Base-by-base conservation (phyloP, 2,113 vertebrate genomes). In the Colossoma macropomum region DNA sequence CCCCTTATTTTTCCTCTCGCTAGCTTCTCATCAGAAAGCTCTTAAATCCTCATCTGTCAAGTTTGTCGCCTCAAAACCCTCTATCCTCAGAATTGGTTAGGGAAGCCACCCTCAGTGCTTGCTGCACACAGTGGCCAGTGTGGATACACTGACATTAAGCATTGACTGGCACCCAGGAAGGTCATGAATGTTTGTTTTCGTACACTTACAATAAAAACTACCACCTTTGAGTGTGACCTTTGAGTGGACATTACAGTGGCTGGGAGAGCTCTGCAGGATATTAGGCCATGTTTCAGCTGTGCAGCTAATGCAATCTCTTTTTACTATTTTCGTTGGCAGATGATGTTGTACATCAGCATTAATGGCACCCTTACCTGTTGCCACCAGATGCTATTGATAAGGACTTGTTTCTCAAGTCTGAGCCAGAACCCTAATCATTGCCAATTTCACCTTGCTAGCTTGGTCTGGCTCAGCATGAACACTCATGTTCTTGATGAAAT, bases 201-300 rank as follows among this genome's bases (percentile, higher is more conserved):
- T 85, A 86, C 85, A 85, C 54, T n/a, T 23, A 21, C 83, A 75
- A 71, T 89, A 87, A 84, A 86, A 86, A 87, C 70, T 83, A 87
- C 73, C 83, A 65, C 87, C 84, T 86, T 88, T 68, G 62, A 81
- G 80, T 80, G 62, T 93, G 90, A 92, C 93, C 92, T 91, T 91
- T 89, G 56, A 56, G 89, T 9, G 10, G 10, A 45, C 84, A 59
- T 86, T 90, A 84, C 62, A 82, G 66, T 88, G 87, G 87, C 56
- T 7, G 7, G 3, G 8, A 0, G 56, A 59, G 23, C 3, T 59
- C 23, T 59, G 56, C 4, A 74, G 71, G 71, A 74, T 59, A 4
- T 59, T 79, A 19, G 12, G 30, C 25, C 27, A 56, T 11, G 23
- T 70, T 34, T 21, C 17, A 27, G 70, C 27, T 28, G 11, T 75